phyloP scores from a whole-genome alignment of 2,113 vertebrate species.

The Tringa solitaria region DNA sequence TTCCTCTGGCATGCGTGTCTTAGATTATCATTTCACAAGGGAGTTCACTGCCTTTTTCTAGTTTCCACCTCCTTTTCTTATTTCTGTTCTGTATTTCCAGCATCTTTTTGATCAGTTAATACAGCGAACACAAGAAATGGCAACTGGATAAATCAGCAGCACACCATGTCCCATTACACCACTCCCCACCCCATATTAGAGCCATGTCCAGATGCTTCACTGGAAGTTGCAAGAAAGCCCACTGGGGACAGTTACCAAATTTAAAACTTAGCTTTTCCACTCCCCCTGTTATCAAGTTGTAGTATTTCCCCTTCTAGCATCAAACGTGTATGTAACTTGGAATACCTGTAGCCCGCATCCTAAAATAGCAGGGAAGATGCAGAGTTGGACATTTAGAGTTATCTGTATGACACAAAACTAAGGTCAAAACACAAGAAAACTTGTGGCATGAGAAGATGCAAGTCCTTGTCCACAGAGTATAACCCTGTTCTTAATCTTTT shows the following conservation, averaged over 20 bases:
- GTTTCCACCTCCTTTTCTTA: neutral
- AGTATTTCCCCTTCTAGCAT: neutral
- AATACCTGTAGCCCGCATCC: neutral
- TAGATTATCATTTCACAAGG: neutral
- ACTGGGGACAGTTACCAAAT: neutral
- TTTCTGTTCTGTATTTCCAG: conserved; percentile 28
- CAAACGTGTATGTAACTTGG: neutral
- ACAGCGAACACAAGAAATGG: neutral
- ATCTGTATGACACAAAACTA: neutral
- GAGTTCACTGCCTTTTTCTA: neutral
- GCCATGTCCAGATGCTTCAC: neutral
- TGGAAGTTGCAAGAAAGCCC: neutral
- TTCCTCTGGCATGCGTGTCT: neutral
- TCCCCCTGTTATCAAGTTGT: neutral
- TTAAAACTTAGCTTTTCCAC: neutral
- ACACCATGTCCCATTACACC: neutral
- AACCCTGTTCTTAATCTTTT: neutral
- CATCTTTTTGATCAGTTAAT: neutral
- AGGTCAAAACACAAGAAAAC: neutral
- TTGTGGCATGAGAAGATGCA: neutral
- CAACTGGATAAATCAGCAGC: conserved; percentile 9
- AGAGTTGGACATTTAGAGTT: neutral
- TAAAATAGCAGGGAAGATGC: neutral
- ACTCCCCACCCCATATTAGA: neutral
- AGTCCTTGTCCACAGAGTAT: too few species aligned